phyloP scores from a whole-genome alignment of 2,113 vertebrate species.

The Gasterosteus nipponicus region DNA sequence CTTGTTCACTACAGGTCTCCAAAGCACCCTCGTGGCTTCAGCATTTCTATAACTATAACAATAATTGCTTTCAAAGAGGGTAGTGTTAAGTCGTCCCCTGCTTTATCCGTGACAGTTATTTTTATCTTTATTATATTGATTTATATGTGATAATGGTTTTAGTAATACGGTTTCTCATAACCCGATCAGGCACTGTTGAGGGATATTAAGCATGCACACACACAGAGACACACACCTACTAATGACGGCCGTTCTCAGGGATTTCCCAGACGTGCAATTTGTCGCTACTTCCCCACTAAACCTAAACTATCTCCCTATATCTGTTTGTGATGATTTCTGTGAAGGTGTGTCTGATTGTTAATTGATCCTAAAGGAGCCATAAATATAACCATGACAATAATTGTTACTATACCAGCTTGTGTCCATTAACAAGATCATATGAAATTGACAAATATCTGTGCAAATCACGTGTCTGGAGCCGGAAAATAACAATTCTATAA shows the following conservation, averaged over 20 bases:
- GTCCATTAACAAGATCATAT: not conserved
- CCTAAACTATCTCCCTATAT: constrained; percentile 11
- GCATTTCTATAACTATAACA: constrained; percentile 55
- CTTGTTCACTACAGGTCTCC: constrained; percentile 25
- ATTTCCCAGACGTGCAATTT: constrained; percentile 55
- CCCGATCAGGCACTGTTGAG: constrained; percentile 45
- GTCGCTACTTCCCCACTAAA: constrained; percentile 12
- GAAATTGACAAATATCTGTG: constrained; percentile 29
- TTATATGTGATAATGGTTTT: constrained; percentile 54
- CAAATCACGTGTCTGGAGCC: constrained; percentile 28
- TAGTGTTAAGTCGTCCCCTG: constrained; percentile 26
- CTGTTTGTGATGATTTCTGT: constrained; percentile 34
- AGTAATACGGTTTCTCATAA: constrained; percentile 55
- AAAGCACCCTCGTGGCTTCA: constrained; percentile 45
- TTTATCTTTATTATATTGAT: constrained; percentile 52
- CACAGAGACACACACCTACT: constrained; percentile 26
- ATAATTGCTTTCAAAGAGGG: constrained; percentile 53
- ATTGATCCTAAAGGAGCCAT: constrained; percentile 19
- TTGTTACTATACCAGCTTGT: too few species aligned
- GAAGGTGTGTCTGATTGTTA: not conserved
- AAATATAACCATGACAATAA: not conserved
- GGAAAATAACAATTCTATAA: not conserved
- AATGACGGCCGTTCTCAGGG: constrained; percentile 63
- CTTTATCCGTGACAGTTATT: constrained; percentile 40
- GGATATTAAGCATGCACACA: constrained; percentile 52